Evolutionary conservation across 2,113 vertebrate species (phyloP), one percentile per base, ranked within the genome.

Genomic region (Stercorarius parasiticus): DNA sequence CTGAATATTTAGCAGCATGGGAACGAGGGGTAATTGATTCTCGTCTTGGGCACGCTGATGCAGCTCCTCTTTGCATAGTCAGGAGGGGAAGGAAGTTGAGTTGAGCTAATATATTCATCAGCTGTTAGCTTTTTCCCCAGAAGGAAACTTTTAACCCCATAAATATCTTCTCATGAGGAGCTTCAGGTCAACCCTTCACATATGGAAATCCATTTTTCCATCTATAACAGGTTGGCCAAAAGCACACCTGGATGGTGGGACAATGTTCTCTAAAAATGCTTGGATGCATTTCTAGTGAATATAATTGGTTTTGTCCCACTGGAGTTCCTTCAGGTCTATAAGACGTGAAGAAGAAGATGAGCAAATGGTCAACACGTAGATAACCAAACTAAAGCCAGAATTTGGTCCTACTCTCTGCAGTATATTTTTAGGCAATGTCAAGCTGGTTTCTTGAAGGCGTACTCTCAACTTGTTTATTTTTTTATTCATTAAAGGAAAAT

Each of bases 11-110:
- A 96, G 76, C 50, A 85, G 82, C 38, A 34, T 0, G 1, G 40
- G 67, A 88, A 86, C 1, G 38, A 82, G 72, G 43, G 59, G 90
- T 90, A 95, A 96, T 94, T 96, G 91, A 91, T 96, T 94, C 94
- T 77, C 0, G 0, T 62, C 71, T 82, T 61, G 73, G 78, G 62
- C 58, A 67, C 6, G 1, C 27, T 88, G 47, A n/a, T 76, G 86
- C 71, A 85, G 38, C 38, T 92, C 26, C 64, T 47, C 72, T 88
- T 86, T 74, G 69, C 80, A 72, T 56, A 91, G 65, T 89, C 70
- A 62, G 79, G 64, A 85, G 69, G 58, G 70, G 73, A 82, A 82
- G 40, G 53, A 40, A 82, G 56, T 83, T 88, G 49, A 86, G 47
- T 69, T 81, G 59, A 71, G 11, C 25, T 70, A 73, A 86, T 86